Conservation (phyloP, 2,113 vertebrate species). For the Columba livia region DNA sequence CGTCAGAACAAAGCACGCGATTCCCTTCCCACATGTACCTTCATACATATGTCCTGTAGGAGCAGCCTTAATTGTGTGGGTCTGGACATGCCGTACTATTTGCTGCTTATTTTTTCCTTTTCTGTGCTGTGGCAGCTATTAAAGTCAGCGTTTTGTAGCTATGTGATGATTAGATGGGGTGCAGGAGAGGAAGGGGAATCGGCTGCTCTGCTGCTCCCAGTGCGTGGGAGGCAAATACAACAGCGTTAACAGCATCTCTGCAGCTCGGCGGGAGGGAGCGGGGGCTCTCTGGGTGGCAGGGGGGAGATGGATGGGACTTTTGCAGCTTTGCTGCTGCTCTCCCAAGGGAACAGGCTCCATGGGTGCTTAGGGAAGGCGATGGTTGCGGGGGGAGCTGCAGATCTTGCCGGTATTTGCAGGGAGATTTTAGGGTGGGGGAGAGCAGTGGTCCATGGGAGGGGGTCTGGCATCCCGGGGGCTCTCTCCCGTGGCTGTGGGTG, state of each 20-base stretch:
- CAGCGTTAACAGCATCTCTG: background rate
- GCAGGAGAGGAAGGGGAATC: background rate
- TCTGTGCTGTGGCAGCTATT: background rate
- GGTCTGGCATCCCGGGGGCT: background rate
- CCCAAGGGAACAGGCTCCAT: background rate
- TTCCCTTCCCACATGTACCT: background rate
- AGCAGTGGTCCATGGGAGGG: accelerated
- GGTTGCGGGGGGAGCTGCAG: background rate
- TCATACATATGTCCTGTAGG: accelerated
- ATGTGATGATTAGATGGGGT: background rate
- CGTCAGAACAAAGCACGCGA: accelerated
- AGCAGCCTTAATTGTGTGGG: background rate
- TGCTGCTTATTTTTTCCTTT: background rate
- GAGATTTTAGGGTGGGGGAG: background rate
- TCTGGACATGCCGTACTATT: background rate
- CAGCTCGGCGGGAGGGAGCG: accelerated
- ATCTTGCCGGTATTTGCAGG: background rate
- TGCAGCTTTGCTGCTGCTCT: background rate
- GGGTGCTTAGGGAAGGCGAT: background rate
- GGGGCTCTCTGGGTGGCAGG: background rate
- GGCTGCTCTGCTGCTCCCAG: background rate
- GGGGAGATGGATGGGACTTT: background rate
- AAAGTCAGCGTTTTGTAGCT: background rate
- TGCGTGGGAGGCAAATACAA: background rate
- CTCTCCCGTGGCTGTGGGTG: background rate